These are phyloP conservation scores for Rhynchonycteris naso DNA, from an alignment of 2,797 vertebrate genomes.

Conservation along the genomic window DNA sequence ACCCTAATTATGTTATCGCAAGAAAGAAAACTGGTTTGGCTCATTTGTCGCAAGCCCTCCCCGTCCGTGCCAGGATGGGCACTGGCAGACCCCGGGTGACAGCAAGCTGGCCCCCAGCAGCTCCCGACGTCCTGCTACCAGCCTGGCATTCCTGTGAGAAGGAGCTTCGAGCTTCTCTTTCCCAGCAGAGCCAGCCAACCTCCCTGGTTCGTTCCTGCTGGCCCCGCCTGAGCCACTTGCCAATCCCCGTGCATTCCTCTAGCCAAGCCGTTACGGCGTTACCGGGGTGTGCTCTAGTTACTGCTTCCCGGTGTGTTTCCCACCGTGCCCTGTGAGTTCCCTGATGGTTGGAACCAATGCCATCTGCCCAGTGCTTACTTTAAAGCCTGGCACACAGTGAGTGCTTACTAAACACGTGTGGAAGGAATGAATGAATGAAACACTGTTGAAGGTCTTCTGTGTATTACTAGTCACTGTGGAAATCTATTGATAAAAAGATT, in stretches of 20 bases:
- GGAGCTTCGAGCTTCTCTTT: background rate
- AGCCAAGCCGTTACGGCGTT: background rate
- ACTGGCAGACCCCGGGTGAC: background rate
- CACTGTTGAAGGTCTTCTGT: background rate
- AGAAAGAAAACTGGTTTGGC: background rate
- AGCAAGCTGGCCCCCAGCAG: background rate
- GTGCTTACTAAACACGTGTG: background rate
- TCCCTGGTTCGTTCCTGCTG: background rate
- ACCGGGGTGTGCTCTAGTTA: background rate
- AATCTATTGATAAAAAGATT: background rate
- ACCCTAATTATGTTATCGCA: background rate
- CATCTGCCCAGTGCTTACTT: background rate
- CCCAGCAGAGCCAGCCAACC: background rate
- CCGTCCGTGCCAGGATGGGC: fast-evolving
- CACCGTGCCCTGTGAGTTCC: background rate
- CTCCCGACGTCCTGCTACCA: background rate
- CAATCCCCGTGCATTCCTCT: background rate
- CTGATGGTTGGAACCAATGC: background rate
- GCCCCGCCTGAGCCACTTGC: fast-evolving
- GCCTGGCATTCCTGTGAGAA: background rate
- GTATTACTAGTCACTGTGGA: no score
- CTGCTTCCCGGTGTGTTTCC: background rate
- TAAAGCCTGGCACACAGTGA: background rate
- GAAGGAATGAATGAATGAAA: background rate
- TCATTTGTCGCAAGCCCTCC: background rate